phyloP scores from a whole-genome alignment of 2,888 invertebrate species.

The Actias luna region DNA sequence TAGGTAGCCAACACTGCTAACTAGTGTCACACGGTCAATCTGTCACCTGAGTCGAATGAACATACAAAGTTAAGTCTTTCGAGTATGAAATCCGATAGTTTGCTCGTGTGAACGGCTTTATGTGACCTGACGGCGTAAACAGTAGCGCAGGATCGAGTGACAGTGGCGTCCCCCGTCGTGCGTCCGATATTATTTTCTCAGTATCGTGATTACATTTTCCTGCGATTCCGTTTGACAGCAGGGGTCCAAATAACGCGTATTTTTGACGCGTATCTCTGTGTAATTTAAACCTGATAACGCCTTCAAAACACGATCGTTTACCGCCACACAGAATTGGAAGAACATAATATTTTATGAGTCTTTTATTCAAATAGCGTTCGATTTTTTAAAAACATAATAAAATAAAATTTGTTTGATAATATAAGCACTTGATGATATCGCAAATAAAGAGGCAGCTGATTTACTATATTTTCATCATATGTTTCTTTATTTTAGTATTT shows the following conservation, averaged over 20 bases:
- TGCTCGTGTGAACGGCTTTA: slow-evolving; percentile 38
- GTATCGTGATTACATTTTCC: slow-evolving; percentile 39
- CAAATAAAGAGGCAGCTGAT: too few species aligned
- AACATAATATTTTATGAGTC: too few species aligned
- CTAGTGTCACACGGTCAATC: slow-evolving; percentile 30
- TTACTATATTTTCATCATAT: too few species aligned
- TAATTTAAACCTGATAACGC: slow-evolving; percentile 32
- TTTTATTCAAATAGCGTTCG: too few species aligned
- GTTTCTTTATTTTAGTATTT: too few species aligned
- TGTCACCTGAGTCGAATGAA: slow-evolving; percentile 42
- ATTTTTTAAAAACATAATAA: too few species aligned
- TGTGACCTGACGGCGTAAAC: slow-evolving; percentile 59
- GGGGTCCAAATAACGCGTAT: slow-evolving; percentile 33
- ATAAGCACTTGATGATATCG: too few species aligned
- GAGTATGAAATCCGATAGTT: slow-evolving; percentile 63
- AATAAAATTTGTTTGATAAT: too few species aligned
- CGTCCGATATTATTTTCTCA: slow-evolving; percentile 18
- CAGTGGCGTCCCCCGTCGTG: slow-evolving; percentile 63
- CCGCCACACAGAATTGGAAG: background rate
- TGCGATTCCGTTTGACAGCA: slow-evolving; percentile 31
- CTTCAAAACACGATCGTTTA: slow-evolving; percentile 20
- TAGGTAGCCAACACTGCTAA: slow-evolving; percentile 6
- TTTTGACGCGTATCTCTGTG: slow-evolving; percentile 26
- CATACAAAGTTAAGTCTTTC: slow-evolving; percentile 57
- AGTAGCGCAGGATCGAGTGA: slow-evolving; percentile 70